These are phyloP conservation scores for Spizella passerina DNA, from an alignment of 2,797 vertebrate genomes.

Conservation along the genomic window DNA sequence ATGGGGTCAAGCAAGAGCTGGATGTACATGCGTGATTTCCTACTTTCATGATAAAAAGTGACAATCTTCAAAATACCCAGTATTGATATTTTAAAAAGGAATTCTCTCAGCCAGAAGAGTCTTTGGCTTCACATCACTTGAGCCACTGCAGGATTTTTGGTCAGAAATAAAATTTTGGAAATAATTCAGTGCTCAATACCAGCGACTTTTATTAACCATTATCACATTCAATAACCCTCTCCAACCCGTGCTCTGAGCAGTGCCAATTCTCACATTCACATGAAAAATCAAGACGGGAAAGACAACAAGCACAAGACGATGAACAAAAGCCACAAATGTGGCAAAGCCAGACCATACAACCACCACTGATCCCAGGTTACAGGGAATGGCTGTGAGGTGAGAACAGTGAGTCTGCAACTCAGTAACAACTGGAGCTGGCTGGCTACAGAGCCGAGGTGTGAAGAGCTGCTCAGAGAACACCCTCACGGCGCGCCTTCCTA, in stretches of 20 bases:
- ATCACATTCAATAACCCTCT: not conserved
- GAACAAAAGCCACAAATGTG: rapidly evolving
- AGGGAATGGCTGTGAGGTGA: rapidly evolving
- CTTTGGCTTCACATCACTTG: not conserved
- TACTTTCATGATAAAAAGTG: not conserved
- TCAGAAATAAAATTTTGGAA: not conserved
- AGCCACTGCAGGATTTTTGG: not conserved
- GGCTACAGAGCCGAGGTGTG: not conserved
- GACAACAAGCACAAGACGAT: not conserved
- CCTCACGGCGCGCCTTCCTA: rapidly evolving
- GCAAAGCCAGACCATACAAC: not conserved
- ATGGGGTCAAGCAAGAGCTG: not conserved
- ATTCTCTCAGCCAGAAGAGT: not conserved
- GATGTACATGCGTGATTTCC: not conserved
- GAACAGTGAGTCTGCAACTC: not conserved
- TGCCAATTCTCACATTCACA: not conserved
- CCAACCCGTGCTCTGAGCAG: not conserved
- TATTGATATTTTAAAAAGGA: not conserved
- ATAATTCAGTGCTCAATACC: not conserved
- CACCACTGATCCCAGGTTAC: not conserved
- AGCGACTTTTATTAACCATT: not conserved
- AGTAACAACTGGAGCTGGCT: not conserved
- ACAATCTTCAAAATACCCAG: not conserved
- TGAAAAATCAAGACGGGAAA: not conserved
- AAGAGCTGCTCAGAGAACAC: not conserved